Evolutionary conservation across 1,140 invertebrate genomes (phyloP).

Genomic region (Hylyphantes graminicola): DNA sequence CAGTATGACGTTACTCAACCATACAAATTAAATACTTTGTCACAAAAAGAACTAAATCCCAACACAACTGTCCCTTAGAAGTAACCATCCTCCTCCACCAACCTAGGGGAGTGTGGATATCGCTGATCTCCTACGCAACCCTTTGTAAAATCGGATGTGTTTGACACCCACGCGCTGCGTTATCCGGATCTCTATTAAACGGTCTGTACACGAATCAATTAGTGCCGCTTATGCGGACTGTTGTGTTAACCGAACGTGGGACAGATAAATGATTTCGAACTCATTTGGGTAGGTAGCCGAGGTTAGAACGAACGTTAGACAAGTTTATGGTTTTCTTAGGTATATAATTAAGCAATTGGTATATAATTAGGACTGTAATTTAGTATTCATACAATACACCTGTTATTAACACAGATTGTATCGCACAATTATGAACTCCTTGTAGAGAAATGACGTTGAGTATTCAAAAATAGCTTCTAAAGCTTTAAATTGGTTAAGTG

Average conservation of each 20-base stretch:
- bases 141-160: constrained; percentile 21
- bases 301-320: background rate
- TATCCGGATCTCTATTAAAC: constrained; percentile 14
- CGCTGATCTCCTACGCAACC: constrained; percentile 30
- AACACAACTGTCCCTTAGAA: background rate
- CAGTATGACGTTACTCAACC: too few relatives aligned
- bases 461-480: too few relatives aligned
- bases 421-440: too few relatives aligned
- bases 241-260: background rate
- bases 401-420: too few relatives aligned
- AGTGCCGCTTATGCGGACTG: constrained; percentile 28
- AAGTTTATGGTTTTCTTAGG: too few relatives aligned
- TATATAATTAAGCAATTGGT: too few relatives aligned
- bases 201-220: constrained; percentile 24
- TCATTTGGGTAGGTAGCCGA: constrained; percentile 5
- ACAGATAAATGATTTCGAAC: constrained; percentile 15
- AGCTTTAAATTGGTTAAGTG: too few relatives aligned
- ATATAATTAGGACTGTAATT: too few relatives aligned
- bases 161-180: constrained; percentile 9
- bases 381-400: too few relatives aligned
- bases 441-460: too few relatives aligned
- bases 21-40: too few relatives aligned
- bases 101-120: background rate
- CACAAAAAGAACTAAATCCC: too few relatives aligned
- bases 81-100: background rate